These are phyloP conservation scores for Thereva unica DNA, from an alignment of 2,888 invertebrate species.

Conservation along the genomic window DNA sequence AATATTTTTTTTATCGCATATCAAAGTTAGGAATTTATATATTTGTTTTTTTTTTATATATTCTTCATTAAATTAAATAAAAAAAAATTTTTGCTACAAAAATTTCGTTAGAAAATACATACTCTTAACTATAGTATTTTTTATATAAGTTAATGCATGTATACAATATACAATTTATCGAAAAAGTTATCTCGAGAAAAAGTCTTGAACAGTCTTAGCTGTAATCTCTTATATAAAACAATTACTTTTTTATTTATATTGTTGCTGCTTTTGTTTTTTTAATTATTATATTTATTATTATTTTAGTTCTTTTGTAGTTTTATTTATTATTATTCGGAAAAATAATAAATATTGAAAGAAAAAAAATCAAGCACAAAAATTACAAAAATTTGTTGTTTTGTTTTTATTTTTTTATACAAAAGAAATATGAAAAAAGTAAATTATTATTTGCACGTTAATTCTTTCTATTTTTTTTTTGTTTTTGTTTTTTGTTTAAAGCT, in stretches of 20 bases:
- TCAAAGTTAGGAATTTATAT: constrained; percentile 37
- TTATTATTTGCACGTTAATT: constrained; percentile 33
- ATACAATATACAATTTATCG: constrained; percentile 31
- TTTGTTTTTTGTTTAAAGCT: constrained; percentile 35
- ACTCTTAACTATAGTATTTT: constrained; percentile 36
- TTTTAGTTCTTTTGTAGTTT: constrained; percentile 4
- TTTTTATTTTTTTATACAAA: constrained; percentile 26
- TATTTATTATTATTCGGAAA: neutral
- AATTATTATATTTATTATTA: too few species aligned
- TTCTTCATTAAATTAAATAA: constrained; percentile 35
- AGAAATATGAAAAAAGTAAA: constrained; percentile 10
- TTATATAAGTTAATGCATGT: constrained; percentile 36
- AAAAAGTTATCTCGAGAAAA: constrained; percentile 26
- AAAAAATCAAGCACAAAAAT: too few species aligned
- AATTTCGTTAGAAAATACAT: constrained; percentile 41
- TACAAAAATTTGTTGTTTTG: constrained; percentile 17
- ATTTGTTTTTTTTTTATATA: constrained; percentile 29
- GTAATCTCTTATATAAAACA: constrained; percentile 15
- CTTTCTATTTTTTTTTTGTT: constrained; percentile 25
- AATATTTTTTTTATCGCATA: constrained; percentile 5
- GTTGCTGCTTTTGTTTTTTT: neutral
- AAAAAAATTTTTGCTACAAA: constrained; percentile 38
- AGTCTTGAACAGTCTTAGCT: constrained; percentile 35
- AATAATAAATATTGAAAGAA: too few species aligned
- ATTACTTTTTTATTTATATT: constrained; percentile 11